phyloP scores from a whole-genome alignment of 2,888 invertebrate genomes.

The Mesorhabditis sp. region DNA sequence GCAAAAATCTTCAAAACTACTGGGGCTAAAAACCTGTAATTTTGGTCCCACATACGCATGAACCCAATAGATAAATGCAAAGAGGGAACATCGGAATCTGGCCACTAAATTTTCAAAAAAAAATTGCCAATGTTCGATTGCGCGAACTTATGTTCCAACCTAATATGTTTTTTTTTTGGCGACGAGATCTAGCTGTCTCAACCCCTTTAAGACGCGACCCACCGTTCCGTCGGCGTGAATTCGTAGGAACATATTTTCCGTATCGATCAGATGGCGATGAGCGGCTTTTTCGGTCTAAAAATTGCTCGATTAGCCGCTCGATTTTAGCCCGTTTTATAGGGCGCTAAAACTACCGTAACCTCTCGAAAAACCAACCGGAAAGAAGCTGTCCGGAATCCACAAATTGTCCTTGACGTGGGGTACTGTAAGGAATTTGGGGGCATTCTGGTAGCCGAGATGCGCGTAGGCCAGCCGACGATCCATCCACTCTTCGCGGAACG shows the following conservation, averaged over 20 bases:
- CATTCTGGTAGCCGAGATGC: constrained; percentile 30
- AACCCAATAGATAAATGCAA: too few species aligned
- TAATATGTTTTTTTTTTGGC: not conserved
- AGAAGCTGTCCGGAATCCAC: constrained; percentile 77
- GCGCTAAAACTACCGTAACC: not conserved
- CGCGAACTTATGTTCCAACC: too few species aligned
- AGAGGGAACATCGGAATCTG: too few species aligned
- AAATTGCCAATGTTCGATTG: too few species aligned
- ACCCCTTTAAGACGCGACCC: not conserved
- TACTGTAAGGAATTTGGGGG: constrained; percentile 52
- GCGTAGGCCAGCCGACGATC: constrained; percentile 72
- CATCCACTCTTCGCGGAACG: constrained; percentile 93
- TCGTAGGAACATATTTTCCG: constrained; percentile 80
- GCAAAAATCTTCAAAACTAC: too few species aligned
- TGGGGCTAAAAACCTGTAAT: too few species aligned
- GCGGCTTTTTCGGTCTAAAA: constrained; percentile 97
- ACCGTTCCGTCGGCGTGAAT: constrained; percentile 81
- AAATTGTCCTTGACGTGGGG: constrained; percentile 70
- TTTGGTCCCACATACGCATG: too few species aligned
- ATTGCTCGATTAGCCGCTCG: not conserved
- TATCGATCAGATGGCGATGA: constrained; percentile 65
- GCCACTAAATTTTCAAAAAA: too few species aligned
- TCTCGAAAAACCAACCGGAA: constrained; percentile 37
- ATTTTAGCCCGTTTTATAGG: too few species aligned
- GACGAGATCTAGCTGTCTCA: not conserved